Evolutionary conservation across 2,113 vertebrate species (phyloP), one percentile per base, ranked within the genome.

Genomic region (Lathamus discolor): DNA sequence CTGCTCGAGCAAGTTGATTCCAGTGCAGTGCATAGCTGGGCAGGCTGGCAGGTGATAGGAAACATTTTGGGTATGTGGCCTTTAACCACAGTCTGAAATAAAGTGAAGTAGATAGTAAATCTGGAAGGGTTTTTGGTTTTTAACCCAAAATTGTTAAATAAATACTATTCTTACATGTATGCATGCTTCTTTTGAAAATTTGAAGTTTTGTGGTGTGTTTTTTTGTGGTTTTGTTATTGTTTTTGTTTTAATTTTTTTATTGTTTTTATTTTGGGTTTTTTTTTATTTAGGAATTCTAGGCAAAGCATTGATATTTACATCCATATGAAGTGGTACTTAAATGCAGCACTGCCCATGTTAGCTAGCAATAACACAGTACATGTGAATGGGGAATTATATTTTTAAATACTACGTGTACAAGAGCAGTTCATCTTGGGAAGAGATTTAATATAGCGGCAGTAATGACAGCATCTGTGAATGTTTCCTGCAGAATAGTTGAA

Each of bases 1-100:
- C 74, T 96, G 76, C 63, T 68, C 80, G 76, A 90, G 80, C n/a
- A 89, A 94, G 74, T 94, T 93, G 92, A 77, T 92, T 93, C 86
- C 62, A 76, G 41, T 80, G 54, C 39, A 89, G 23, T 97, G 86
- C 61, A 75, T 90, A 96, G 63, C 83, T 95, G 91, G 76, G 18
- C 33, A 83, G 80, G 73, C 85, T 90, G 88, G 75, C 80, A 95
- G 61, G 52, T 96, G 75, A 59, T 81, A 73, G 54, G 59, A 96
- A 93, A 83, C 63, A 48, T 72, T 95, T 92, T 88, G 62, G 55
- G 43, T 96, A 72, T 73, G 73, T 92, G 48, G 74, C 29, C 39
- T 75, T 80, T 95, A 93, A 87, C 46, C 43, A 62, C 19, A 70
- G 11, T 37, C 73, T 92, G 66, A 92, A 90, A 72, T 83, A 68